Base-by-base conservation (phyloP, 2,888 invertebrate species). In the Stictocephala bisonia region DNA sequence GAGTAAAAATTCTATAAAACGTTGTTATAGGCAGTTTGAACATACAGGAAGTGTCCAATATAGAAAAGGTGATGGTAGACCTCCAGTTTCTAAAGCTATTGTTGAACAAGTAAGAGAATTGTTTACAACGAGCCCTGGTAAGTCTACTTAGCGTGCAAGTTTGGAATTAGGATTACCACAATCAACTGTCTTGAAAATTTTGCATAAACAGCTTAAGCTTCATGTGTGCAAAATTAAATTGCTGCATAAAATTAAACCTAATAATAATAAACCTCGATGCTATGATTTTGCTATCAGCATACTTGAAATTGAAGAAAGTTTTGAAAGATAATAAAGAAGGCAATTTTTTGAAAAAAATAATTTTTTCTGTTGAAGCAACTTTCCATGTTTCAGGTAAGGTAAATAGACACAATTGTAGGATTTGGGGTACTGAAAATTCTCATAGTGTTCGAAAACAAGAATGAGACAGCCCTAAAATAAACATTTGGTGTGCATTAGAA, bases 401-500 rank as follows among this genome's bases (percentile, higher is more conserved):
- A n/a, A n/a, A n/a, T n/a, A n/a, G n/a, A n/a, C n/a, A n/a, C n/a
- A n/a, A n/a, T n/a, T n/a, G n/a, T n/a, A n/a, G n/a, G n/a, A n/a
- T n/a, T n/a, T n/a, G n/a, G n/a, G n/a, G n/a, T n/a, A n/a, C n/a
- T n/a, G n/a, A n/a, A n/a, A n/a, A n/a, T n/a, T n/a, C n/a, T n/a
- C n/a, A n/a, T n/a, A n/a, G n/a, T n/a, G n/a, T n/a, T n/a, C 56
- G 22, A 64, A 29, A 41, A 41, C 44, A 41, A 40, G 64, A 64
- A 64, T 40, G 64, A 64, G 64, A 64, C 29, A 64, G 41, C 44
- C 40, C 44, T 24, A 64, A n/a, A 64, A 64, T 41, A 41, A 64
- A 64, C 40, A 22, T 64, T 64, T 40, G 40, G 64, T 64, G 64
- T 64, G 64, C 64, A 64, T 64, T 64, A 29, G 64, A 20, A 31